Evolutionary conservation across 1,140 invertebrate genomes (phyloP), one percentile per base, ranked within the genome.

Genomic region (Anagrus nilaparvatae): DNA sequence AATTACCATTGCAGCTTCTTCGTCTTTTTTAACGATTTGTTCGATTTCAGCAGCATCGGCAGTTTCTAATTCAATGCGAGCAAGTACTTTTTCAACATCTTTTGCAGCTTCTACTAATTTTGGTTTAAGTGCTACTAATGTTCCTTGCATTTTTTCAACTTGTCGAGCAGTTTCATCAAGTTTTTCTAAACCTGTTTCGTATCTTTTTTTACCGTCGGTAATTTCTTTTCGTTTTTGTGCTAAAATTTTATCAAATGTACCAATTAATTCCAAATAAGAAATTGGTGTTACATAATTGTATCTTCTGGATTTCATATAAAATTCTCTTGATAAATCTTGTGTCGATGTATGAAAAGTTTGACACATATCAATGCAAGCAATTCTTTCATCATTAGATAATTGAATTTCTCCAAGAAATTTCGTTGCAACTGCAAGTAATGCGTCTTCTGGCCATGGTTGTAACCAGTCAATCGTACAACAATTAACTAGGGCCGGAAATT

Each of bases 401-500:
- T 94, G 81, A 6, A 95, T 78, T 14, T 87, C 82, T 37, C 79
- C 78, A 4, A 97, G 67, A 59, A 94, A 94, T 38, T 84, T 78
- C 1, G 80, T 85, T 0, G 92, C 88, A 1, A 97, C 91, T 21
- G 89, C 91, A n/a, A 92, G 66, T 7, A 97, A 63, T n/a, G 93
- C 92, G 70, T 97, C 92, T 50, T 86, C 77, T 0, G 93, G 92
- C 94, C 94, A 97, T 28, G 87, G 73, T 74, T 86, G 89, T 63
- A 97, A 86, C 93, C 92, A 97, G 64, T 97, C 90, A 46, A 97
- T 94, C 0, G 91, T 96, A 58, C 93, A 97, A 57, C 92, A 96
- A 61, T 94, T 97, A 19, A 96, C 85, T 29, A 97, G 73, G 0
- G 90, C 85, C 0, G 92, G 93, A 61, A 96, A 97, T 60, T 90